phyloP scores from a whole-genome alignment of 2,797 vertebrate genomes.

The Sardinella longiceps region DNA sequence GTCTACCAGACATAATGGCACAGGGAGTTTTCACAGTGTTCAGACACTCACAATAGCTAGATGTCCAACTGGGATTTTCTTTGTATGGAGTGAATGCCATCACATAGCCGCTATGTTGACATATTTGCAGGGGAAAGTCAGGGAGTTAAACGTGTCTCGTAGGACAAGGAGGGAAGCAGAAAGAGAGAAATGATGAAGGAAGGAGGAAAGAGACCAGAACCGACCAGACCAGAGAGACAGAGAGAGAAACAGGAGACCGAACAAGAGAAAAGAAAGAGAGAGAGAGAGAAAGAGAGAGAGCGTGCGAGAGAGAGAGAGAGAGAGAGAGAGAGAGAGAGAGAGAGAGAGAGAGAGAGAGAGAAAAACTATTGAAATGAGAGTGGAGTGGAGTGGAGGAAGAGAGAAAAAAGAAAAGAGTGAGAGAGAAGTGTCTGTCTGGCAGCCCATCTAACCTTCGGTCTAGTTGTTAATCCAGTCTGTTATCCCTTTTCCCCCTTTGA shows the following conservation, averaged over 20 bases:
- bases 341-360: not conserved
- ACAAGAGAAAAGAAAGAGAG: not conserved
- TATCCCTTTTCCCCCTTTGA: not conserved
- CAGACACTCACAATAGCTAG: not conserved
- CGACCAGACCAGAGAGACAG: no score
- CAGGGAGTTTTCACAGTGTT: not conserved
- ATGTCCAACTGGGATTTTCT: not conserved
- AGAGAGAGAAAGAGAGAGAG: not conserved
- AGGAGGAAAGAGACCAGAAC: no score
- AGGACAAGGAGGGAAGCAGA: not conserved
- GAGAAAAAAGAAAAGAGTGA: not conserved
- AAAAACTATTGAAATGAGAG: not conserved
- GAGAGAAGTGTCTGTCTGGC: not conserved
- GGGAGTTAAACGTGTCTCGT: not conserved
- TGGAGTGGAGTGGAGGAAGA: no score
- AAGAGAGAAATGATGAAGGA: no score
- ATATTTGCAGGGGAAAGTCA: not conserved
- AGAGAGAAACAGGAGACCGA: no score
- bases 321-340: not conserved
- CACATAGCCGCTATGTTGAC: not conserved
- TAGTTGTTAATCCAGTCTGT: not conserved
- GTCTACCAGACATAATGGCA: not conserved
- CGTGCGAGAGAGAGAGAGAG: no score
- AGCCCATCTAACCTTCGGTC: not conserved
- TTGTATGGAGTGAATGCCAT: not conserved